Base-by-base conservation (phyloP, 2,888 invertebrate species). In the Strigamia maritima region DNA sequence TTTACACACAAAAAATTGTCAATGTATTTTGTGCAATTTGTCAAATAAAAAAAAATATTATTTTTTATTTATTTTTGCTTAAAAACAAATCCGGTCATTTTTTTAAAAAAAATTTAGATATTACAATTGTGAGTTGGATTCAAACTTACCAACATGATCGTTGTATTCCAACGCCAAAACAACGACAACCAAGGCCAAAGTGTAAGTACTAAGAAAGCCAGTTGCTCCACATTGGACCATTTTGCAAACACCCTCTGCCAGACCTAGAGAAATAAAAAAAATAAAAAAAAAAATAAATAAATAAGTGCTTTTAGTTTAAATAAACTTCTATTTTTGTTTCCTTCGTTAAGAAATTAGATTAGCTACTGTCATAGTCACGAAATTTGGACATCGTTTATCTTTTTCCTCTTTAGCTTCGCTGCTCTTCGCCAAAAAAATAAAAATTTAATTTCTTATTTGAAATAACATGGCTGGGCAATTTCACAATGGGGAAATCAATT, bases 191-290 rank as follows among this genome's bases (percentile, higher is more conserved):
- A 74, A 26, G 70, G 79, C 26, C 74, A 79, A 40, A 44, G 75
- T 40, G 35, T 74, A 79, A 16, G 79, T 74, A 74, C 79, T 74
- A 49, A 79, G 74, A 74, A 79, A 49, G 40, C 79, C 79, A 74
- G 79, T 40, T 38, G 79, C 70, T 74, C 74, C 70, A 38, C 79
- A 70, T 38, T 35, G 74, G 74, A 79, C 75, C 79, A 74, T 79
- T 22, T 38, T 74, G 79, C 79, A 70, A 79, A 79, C 79, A 54
- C 38, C 79, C 79, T 74, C 79, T 38, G 79, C 79, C 79, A 74
- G 19, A 38, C 79, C 79, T 79, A 49, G 31, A 78, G 16, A 44
- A 44, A 12, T 14, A 12, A 44, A 6, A 38, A 7, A 7, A 38
- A 14, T 12, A 7, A 19, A 2, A 76, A 16, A 76, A 19, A 76